These are phyloP conservation scores for Talpa occidentalis DNA, from an alignment of 2,113 vertebrate genomes.

Conservation along the genomic window DNA sequence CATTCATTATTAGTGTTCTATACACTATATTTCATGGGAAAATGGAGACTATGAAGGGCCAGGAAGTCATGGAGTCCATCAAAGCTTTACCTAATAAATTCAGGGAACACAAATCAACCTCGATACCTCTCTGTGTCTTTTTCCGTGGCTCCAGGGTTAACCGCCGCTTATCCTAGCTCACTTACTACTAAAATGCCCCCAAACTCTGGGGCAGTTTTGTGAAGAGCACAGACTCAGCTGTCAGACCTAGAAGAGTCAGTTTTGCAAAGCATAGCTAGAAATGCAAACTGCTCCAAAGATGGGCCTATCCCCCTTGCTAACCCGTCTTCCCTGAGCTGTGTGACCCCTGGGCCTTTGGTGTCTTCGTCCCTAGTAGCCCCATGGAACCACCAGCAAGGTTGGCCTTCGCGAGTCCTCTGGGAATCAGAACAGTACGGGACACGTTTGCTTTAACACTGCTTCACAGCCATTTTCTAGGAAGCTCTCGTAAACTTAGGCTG, in stretches of 20 bases:
- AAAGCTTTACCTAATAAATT: constrained; percentile 46
- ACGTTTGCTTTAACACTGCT: neutral
- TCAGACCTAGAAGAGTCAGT: neutral
- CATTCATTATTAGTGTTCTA: constrained; percentile 61
- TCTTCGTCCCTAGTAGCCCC: neutral
- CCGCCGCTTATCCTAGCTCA: neutral
- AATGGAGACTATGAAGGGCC: constrained; percentile 20
- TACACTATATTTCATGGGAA: constrained; percentile 44
- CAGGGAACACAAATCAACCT: constrained; percentile 12
- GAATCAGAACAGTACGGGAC: neutral
- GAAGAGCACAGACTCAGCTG: neutral
- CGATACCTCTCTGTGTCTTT: neutral
- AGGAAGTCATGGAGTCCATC: constrained; percentile 43
- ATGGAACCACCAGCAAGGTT: neutral
- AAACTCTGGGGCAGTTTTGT: neutral
- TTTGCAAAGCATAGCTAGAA: neutral
- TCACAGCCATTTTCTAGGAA: neutral
- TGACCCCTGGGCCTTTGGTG: neutral
- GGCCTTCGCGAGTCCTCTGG: neutral
- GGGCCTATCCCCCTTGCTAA: neutral
- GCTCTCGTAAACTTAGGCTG: neutral
- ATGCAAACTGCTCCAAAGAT: neutral
- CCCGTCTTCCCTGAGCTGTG: neutral
- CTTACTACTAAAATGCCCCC: neutral
- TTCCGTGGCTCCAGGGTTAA: neutral